Conservation (phyloP, 2,113 vertebrate species). For the Laticauda colubrina region DNA sequence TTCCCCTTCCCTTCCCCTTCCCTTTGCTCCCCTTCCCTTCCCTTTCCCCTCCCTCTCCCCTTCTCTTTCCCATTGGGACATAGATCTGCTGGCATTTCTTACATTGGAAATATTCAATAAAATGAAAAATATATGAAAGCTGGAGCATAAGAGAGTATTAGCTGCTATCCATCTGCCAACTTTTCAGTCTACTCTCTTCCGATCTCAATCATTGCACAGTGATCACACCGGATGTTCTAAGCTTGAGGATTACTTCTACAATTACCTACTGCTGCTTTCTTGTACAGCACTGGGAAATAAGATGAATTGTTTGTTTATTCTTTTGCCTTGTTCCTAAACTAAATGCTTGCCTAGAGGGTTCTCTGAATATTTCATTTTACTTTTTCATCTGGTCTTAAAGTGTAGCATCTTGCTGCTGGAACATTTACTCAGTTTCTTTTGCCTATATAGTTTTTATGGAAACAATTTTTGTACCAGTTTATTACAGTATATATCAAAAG, state of each 20-base stretch:
- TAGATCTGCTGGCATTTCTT: not conserved
- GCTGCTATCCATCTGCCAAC: slow-evolving; percentile 25
- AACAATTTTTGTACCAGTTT: not conserved
- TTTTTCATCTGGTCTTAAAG: slow-evolving; percentile 14
- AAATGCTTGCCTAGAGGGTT: not conserved
- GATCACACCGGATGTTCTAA: not conserved
- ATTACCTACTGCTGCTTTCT: not conserved
- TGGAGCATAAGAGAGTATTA: not conserved
- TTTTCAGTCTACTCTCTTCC: not conserved
- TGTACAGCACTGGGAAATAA: slow-evolving; percentile 22
- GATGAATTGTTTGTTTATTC: slow-evolving; percentile 7
- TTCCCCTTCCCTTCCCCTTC: too few relatives aligned
- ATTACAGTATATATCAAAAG: not conserved
- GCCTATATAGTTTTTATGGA: not conserved
- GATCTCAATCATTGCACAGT: not conserved
- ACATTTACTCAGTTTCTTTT: not conserved
- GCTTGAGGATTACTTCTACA: slow-evolving; percentile 20
- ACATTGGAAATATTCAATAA: not conserved
- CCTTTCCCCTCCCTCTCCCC: not conserved
- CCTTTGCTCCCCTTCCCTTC: too few relatives aligned
- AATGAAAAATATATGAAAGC: not conserved
- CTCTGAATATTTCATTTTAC: slow-evolving; percentile 26
- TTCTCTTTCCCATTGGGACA: not conserved
- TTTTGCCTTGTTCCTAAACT: slow-evolving; percentile 23
- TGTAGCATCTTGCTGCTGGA: not conserved